Evolutionary conservation across 92 coral and sea anemone genomes (phyloP).

Genomic region (Bergia sp.): DNA sequence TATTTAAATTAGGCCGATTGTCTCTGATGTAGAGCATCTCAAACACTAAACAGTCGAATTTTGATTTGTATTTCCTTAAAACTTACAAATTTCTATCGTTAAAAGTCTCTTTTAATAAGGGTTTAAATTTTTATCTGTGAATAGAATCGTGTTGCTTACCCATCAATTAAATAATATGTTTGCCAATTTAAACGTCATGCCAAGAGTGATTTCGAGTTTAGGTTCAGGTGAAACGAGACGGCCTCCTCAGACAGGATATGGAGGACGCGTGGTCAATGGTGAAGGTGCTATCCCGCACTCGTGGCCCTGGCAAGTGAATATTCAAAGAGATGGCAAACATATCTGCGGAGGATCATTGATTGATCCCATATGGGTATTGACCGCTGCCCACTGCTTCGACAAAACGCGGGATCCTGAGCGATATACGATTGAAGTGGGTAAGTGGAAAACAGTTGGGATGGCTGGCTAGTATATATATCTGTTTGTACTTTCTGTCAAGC

Average conservation of each 20-base stretch:
- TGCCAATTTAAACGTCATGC: too few relatives aligned
- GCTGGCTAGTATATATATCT: too few relatives aligned
- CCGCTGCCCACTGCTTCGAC: not conserved
- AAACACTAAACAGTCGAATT: too few relatives aligned
- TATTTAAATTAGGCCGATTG: too few relatives aligned
- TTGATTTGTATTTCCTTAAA: too few relatives aligned
- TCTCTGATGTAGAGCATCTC: too few relatives aligned
- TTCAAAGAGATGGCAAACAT: not conserved
- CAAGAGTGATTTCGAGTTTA: not conserved
- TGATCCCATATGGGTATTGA: not conserved
- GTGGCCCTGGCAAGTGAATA: not conserved
- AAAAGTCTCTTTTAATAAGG: too few relatives aligned
- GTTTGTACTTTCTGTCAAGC: too few relatives aligned
- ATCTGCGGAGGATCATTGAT: not conserved
- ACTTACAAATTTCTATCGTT: too few relatives aligned
- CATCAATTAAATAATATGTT: too few relatives aligned
- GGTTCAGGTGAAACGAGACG: not conserved
- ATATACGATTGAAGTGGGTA: not conserved
- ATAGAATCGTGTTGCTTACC: too few relatives aligned
- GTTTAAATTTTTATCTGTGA: too few relatives aligned
- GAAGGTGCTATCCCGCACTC: not conserved
- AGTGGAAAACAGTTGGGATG: not conserved
- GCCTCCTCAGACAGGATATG: not conserved
- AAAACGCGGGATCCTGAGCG: not conserved
- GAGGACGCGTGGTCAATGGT: not conserved